phyloP scores from a whole-genome alignment of 2,113 vertebrate species.

The Onychostoma macrolepis region DNA sequence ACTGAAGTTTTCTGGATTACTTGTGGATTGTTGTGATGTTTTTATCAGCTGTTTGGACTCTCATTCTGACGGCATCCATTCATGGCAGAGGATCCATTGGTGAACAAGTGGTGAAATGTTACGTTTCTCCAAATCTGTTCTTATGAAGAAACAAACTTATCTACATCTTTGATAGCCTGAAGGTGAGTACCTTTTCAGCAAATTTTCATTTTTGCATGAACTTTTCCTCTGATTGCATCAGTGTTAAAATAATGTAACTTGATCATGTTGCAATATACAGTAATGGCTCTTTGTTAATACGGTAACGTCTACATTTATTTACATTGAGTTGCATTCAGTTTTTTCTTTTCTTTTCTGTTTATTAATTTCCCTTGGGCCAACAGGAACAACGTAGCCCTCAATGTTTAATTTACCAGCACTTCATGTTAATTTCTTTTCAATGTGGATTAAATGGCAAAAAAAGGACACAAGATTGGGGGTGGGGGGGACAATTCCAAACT shows the following conservation, averaged over 20 bases:
- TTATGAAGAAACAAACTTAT: background rate
- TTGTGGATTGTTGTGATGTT: background rate
- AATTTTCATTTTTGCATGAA: too few species aligned
- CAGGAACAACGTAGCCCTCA: background rate
- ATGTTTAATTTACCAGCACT: background rate
- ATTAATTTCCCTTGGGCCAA: background rate
- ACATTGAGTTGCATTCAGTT: background rate
- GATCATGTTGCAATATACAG: too few species aligned
- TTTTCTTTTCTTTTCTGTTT: background rate
- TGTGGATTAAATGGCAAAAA: background rate
- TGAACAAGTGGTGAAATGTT: background rate
- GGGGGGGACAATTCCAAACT: constrained; percentile 8
- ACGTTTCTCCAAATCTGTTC: background rate
- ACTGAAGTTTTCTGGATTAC: background rate
- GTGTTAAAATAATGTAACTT: too few species aligned
- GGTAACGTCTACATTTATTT: background rate
- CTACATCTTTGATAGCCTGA: background rate
- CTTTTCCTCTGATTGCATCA: too few species aligned
- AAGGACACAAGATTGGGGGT: background rate
- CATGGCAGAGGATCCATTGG: background rate
- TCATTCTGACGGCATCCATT: background rate
- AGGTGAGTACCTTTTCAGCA: too few species aligned
- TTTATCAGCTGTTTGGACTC: background rate
- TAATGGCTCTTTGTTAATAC: background rate
- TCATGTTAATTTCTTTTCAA: background rate